Percentiles rank a stretch among this genome's conserved stretches.
Conservation (phyloP, 2,888 invertebrate genomes). For the Chydorus sphaericus region DNA sequence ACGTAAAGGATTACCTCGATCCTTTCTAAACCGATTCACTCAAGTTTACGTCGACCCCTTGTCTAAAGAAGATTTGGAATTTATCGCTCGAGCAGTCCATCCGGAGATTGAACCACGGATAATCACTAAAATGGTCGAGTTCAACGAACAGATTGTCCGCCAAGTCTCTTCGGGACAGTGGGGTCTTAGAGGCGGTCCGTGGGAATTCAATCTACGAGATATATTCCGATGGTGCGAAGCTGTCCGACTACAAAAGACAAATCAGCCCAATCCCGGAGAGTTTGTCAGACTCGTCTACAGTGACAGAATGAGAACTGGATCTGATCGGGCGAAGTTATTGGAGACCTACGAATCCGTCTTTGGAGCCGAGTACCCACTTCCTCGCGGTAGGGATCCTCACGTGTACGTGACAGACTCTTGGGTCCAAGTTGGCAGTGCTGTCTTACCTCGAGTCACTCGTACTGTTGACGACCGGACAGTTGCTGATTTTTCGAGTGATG, state of each 20-base stretch:
- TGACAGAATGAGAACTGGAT: constrained; percentile 64
- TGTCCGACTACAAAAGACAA: constrained; percentile 29
- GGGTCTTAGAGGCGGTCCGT: constrained; percentile 74
- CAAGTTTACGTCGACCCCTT: constrained; percentile 53
- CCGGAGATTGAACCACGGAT: constrained; percentile 42
- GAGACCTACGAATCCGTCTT: constrained; percentile 35
- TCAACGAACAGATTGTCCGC: constrained; percentile 51
- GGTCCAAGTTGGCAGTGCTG: constrained; percentile 50
- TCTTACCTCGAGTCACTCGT: constrained; percentile 27
- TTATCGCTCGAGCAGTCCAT: constrained; percentile 51
- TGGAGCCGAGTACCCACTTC: constrained; percentile 33
- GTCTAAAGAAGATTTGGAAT: constrained; percentile 43
- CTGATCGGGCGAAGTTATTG: constrained; percentile 56
- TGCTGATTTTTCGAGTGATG: neutral
- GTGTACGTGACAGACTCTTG: constrained; percentile 41
- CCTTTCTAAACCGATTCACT: constrained; percentile 93
- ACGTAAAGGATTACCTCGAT: constrained; percentile 84
- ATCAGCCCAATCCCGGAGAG: constrained; percentile 36
- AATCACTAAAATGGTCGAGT: constrained; percentile 55
- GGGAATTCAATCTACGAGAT: constrained; percentile 95
- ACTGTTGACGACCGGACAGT: neutral
- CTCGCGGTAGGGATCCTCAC: constrained; percentile 37
- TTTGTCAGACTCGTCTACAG: constrained; percentile 67
- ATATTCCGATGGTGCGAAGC: constrained; percentile 84
- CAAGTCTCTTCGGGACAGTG: constrained; percentile 50